Percentiles rank a stretch among this genome's conserved stretches.
These are phyloP conservation scores for Sebastes variabilis DNA, from an alignment of 2,797 vertebrate species.

Conservation along the genomic window DNA sequence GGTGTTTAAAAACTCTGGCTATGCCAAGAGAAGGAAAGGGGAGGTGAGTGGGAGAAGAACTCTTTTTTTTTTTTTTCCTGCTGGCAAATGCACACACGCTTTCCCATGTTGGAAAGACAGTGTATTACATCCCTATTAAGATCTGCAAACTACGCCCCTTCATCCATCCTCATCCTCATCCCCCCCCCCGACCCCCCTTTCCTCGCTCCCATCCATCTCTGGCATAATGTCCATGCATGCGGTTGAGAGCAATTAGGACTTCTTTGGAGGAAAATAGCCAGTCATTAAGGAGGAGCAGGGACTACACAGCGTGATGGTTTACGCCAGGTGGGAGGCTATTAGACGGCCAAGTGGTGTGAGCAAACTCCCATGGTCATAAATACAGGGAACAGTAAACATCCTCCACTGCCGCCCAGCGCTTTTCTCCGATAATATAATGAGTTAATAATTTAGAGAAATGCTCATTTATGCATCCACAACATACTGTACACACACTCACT, in stretches of 20 bases:
- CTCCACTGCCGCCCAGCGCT: conserved; percentile 36
- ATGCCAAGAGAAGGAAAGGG: conserved; percentile 43
- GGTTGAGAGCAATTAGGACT: conserved; percentile 67
- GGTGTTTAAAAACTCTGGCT: conserved; percentile 54
- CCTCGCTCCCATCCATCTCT: conserved; percentile 28
- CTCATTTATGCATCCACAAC: conserved; percentile 26
- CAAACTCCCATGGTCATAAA: conserved; percentile 69
- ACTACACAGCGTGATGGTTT: conserved; percentile 61
- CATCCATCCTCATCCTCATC: conserved; percentile 20
- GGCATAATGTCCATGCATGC: conserved; percentile 54
- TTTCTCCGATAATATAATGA: conserved; percentile 44
- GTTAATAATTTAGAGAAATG: conserved; percentile 60
- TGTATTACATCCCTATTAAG: conserved; percentile 44
- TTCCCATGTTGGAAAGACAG: conserved; percentile 36
- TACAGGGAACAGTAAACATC: conserved; percentile 64
- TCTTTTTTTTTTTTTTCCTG: background rate
- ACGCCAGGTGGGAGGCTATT: conserved; percentile 72
- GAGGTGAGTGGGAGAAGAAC: conserved; percentile 46
- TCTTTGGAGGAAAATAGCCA: conserved; percentile 66
- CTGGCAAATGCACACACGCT: conserved; percentile 48
- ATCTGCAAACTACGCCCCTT: conserved; percentile 35
- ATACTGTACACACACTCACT: background rate
- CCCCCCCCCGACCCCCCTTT: background rate
- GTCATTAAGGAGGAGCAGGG: conserved; percentile 70
- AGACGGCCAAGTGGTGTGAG: conserved; percentile 60